These are phyloP conservation scores for Rotaria magnacalcarata DNA, from an alignment of 2,888 invertebrate genomes.

Conservation along the genomic window DNA sequence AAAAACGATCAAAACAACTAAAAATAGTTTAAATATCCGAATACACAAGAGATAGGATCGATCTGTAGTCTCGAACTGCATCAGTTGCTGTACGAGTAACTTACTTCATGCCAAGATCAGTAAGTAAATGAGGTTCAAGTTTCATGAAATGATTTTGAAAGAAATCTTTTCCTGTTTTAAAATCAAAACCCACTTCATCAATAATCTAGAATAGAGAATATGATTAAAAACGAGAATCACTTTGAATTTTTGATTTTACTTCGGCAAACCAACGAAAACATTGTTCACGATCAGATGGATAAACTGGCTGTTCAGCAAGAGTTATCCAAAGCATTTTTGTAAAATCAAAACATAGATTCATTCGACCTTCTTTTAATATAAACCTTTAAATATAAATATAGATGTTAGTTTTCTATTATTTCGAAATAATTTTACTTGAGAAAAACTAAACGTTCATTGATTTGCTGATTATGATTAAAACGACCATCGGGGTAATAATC, in stretches of 20 bases:
- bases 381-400: no score
- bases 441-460: conserved; percentile 86
- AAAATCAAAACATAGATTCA: conserved; percentile 93
- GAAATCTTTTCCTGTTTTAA: conserved; percentile 87
- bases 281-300: conserved; percentile 83
- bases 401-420: no score
- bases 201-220: background rate
- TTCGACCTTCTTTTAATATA: conserved; percentile 68
- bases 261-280: conserved; percentile 98
- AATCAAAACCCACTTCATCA: conserved; percentile 80
- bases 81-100: conserved; percentile 46
- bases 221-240: no score
- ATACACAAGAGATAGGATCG: conserved; percentile 1
- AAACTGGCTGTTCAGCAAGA: conserved; percentile 85
- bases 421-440: conserved; percentile 60
- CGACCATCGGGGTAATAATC: conserved; percentile 69
- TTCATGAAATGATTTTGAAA: conserved; percentile 63
- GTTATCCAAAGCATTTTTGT: conserved; percentile 87
- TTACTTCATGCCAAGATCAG: conserved; percentile 89
- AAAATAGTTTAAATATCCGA: conserved; percentile 39
- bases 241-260: conserved; percentile 50
- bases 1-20: conserved; percentile 72
- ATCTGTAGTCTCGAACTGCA: background rate
- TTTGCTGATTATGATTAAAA: conserved; percentile 84
- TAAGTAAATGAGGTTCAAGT: conserved; percentile 61